Percentiles rank a stretch among this genome's conserved stretches.
Conservation (phyloP, 2,113 vertebrate species). For the Tapirus terrestris region DNA sequence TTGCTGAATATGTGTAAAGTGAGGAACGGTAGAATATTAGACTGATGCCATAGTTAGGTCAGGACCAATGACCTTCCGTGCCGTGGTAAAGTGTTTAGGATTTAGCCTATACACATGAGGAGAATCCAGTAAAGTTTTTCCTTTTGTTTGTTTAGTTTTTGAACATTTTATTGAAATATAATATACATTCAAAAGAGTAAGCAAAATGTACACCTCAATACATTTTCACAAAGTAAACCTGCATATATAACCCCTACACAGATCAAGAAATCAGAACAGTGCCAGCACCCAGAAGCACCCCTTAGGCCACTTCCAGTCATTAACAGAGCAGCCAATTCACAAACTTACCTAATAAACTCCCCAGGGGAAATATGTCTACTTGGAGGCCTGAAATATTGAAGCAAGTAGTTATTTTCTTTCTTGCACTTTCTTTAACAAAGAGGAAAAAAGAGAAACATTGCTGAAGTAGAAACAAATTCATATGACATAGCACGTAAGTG, state of each 20-base stretch:
- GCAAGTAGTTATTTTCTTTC: neutral
- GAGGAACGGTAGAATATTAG: neutral
- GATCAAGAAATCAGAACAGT: neutral
- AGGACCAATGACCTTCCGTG: neutral
- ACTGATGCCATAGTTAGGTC: neutral
- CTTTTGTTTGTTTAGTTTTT: neutral
- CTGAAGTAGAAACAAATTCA: slow-evolving; percentile 5
- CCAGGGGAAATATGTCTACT: neutral
- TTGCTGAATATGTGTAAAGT: neutral
- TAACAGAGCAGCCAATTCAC: neutral
- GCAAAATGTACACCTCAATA: neutral
- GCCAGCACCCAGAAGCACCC: neutral
- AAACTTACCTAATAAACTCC: neutral
- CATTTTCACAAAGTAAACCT: neutral
- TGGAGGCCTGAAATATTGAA: neutral
- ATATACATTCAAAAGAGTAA: neutral
- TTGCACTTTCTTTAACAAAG: neutral
- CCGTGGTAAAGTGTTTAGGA: neutral
- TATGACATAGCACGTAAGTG: neutral
- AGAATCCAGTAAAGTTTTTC: neutral
- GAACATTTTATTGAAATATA: neutral
- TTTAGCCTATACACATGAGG: neutral
- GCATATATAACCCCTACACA: neutral
- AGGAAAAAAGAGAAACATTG: neutral
- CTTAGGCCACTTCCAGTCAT: neutral